phyloP scores from a whole-genome alignment of 2,888 invertebrate species.

The Phymatocera aterrima region DNA sequence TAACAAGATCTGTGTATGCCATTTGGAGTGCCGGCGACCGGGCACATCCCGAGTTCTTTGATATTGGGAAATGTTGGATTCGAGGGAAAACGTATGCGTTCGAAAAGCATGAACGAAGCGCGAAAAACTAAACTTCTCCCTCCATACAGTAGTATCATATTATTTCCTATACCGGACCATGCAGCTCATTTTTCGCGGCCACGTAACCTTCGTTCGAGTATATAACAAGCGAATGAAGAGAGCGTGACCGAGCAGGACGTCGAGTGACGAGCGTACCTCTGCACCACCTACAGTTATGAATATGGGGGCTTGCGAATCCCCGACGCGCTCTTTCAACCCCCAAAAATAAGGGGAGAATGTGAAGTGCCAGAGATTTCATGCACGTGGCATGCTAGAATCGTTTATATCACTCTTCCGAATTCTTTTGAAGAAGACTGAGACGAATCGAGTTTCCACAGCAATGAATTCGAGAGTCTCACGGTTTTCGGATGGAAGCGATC shows the following conservation, averaged over 20 bases:
- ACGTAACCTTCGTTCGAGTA: not conserved
- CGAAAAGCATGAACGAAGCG: not conserved
- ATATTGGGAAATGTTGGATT: not conserved
- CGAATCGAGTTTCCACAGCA: not conserved
- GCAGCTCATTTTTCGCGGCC: constrained; percentile 3
- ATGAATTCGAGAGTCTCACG: not conserved
- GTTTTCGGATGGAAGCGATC: not conserved
- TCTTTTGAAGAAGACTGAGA: not conserved
- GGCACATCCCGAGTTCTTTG: not conserved
- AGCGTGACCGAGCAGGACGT: constrained; percentile 14
- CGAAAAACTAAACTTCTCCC: not conserved
- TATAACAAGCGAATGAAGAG: not conserved
- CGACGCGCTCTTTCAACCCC: not conserved
- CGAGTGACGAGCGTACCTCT: constrained; percentile 28
- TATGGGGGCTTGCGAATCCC: not conserved
- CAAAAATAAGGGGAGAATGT: not conserved
- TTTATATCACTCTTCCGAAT: not conserved
- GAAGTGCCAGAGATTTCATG: not conserved
- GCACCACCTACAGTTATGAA: not conserved
- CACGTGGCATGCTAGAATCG: not conserved
- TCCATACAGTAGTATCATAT: too few relatives aligned
- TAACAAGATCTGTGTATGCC: too few relatives aligned
- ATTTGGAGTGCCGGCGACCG: too few relatives aligned
- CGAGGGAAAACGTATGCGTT: not conserved
- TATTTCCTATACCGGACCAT: too few relatives aligned